These are phyloP conservation scores for Leptatherina wallacei DNA, from an alignment of 2,797 vertebrate species.

Conservation along the genomic window DNA sequence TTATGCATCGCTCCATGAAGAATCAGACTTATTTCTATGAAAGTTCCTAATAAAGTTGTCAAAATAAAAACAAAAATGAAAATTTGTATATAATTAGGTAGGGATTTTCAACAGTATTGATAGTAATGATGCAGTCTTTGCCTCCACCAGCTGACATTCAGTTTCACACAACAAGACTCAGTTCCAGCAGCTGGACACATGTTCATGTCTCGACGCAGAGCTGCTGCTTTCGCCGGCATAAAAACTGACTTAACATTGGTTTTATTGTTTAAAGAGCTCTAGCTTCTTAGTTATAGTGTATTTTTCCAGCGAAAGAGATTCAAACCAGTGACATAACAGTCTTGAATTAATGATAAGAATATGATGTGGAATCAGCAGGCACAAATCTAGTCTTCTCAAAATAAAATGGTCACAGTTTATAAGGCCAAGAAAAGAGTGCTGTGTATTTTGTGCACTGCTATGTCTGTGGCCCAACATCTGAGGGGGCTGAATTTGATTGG, in stretches of 20 bases:
- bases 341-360: not conserved
- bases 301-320: not conserved
- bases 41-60: not conserved
- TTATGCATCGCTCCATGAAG: not conserved
- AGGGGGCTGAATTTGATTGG: too few species aligned
- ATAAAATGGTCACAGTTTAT: not conserved
- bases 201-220: not conserved
- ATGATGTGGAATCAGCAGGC: not conserved
- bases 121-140: too few species aligned
- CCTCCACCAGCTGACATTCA: not conserved
- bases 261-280: not conserved
- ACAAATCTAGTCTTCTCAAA: not conserved
- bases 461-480: constrained; percentile 1
- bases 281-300: too few species aligned
- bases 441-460: constrained; percentile 11
- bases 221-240: not conserved
- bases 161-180: not conserved
- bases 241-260: not conserved
- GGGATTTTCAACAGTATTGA: not conserved
- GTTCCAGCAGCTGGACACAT: not conserved
- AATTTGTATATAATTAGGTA: not conserved
- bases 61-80: not conserved
- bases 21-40: not conserved
- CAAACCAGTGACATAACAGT: not conserved
- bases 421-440: not conserved